Evolutionary conservation across 1,140 invertebrate species (phyloP), one percentile per base, ranked within the genome.

Genomic region (Nephila pilipes): DNA sequence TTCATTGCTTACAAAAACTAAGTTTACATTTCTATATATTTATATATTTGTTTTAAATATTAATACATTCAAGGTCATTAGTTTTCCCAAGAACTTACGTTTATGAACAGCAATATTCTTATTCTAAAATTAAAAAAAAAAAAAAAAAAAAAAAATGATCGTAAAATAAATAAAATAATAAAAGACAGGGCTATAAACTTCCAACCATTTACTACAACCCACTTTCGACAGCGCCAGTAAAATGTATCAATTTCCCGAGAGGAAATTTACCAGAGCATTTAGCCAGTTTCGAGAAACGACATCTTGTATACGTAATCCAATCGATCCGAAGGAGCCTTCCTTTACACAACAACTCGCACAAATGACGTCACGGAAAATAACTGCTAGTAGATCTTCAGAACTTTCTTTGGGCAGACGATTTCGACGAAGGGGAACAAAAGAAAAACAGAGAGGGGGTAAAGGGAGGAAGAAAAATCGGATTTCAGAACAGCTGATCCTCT

Each of bases 281-380:
- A 85, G n/a, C 83, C 75, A 54, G 54, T 81, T 58, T 20, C 46
- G 46, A 60, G 38, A 10, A 60, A 29, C 69, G 58, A 90, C 88
- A 90, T 29, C 75, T 90, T 90, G 88, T 90, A 90, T 90, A 81
- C 75, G 88, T 90, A 90, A 90, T 90, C 69, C 88, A 90, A 90
- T 90, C 75, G 88, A 90, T 90, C 22, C 14, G 22, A 32, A 65
- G 29, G 69, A 75, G 69, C 18, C 69, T 36, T 75, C 69, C 69
- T 75, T 75, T 75, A 75, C 18, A 75, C 69, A 63, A 87, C 85
- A 79, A 90, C 88, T 80, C 32, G 55, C 54, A 81, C 54, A 80
- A 36, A 81, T 90, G 88, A 90, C 88, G 88, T 90, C 88, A 90
- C 87, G 65, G 32, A 25, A 65, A 89, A 89, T 54, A 90, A 90